These are phyloP conservation scores for Coranthus polyacanthus DNA, from an alignment of 2,797 vertebrate genomes.

Conservation along the genomic window DNA sequence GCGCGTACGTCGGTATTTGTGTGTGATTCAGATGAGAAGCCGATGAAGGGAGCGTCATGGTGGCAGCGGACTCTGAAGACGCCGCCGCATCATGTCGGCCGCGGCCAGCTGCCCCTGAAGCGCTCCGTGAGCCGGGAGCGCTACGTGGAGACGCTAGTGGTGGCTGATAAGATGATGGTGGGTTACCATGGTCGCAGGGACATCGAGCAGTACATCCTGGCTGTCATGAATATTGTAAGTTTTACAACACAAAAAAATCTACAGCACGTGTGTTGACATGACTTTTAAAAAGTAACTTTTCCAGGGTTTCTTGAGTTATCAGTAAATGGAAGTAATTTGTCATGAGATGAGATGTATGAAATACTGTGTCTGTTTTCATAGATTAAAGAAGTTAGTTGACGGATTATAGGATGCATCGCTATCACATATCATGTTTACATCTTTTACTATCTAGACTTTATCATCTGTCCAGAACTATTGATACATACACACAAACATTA, in stretches of 20 bases:
- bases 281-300: not conserved
- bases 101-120: constrained; percentile 94
- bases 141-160: constrained; percentile 98
- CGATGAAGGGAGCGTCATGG: constrained; percentile 92
- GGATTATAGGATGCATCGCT: too few relatives aligned
- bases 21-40: constrained; percentile 91
- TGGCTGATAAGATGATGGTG: constrained; percentile 99
- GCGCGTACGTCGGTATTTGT: not conserved
- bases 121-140: constrained; percentile 95
- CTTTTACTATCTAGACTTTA: too few relatives aligned
- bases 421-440: too few relatives aligned
- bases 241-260: constrained; percentile 82
- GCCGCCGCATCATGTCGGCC: constrained; percentile 89
- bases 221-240: constrained; percentile 99
- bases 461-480: too few relatives aligned
- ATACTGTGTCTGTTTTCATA: too few relatives aligned
- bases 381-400: too few relatives aligned
- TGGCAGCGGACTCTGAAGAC: constrained; percentile 94
- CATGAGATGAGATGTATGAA: too few relatives aligned
- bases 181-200: constrained; percentile 97
- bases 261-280: too few relatives aligned
- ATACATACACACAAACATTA: too few relatives aligned
- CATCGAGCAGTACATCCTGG: constrained; percentile 98
- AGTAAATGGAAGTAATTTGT: not conserved
- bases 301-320: not conserved